phyloP scores from a whole-genome alignment of 2,113 vertebrate species.

The Aspidoscelis tigris region DNA sequence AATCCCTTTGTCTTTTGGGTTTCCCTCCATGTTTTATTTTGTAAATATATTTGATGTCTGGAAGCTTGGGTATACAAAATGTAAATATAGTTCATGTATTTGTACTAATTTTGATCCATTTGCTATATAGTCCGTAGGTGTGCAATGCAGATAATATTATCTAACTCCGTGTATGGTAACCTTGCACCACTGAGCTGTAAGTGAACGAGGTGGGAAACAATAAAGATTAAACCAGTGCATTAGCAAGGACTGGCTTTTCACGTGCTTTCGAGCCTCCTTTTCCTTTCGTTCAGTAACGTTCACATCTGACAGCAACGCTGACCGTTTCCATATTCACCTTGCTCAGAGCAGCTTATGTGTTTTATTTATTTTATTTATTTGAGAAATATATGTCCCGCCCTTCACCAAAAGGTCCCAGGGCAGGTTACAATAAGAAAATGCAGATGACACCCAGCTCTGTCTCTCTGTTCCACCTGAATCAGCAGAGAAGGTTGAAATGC shows the following conservation, averaged over 20 bases:
- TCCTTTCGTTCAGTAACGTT: too few relatives aligned
- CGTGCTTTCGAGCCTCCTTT: conserved; percentile 11
- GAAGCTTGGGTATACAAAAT: conserved; percentile 97
- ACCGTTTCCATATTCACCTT: too few relatives aligned
- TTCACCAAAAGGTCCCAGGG: too few relatives aligned
- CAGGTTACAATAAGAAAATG: too few relatives aligned
- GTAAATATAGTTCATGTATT: conserved; percentile 99
- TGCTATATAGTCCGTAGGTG: conserved; percentile 97
- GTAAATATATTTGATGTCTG: conserved; percentile 98
- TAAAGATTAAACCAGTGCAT: conserved; percentile 93
- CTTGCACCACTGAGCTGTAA: conserved; percentile 95
- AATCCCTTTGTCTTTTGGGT: conserved; percentile 73
- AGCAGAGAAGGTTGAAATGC: too few relatives aligned
- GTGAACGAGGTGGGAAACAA: conserved; percentile 93
- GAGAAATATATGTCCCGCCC: too few relatives aligned
- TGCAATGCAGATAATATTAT: conserved; percentile 94
- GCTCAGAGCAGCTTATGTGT: too few relatives aligned
- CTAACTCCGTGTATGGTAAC: conserved; percentile 96
- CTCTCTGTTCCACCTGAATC: too few relatives aligned
- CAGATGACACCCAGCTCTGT: too few relatives aligned
- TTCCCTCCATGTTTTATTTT: conserved; percentile 88
- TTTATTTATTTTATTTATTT: too few relatives aligned
- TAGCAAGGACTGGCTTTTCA: conserved; percentile 50
- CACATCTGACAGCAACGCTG: too few relatives aligned
- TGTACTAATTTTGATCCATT: conserved; percentile 99